Evolutionary conservation across 2,888 invertebrate species (phyloP).

Genomic region (Sarcophaga rosellei): DNA sequence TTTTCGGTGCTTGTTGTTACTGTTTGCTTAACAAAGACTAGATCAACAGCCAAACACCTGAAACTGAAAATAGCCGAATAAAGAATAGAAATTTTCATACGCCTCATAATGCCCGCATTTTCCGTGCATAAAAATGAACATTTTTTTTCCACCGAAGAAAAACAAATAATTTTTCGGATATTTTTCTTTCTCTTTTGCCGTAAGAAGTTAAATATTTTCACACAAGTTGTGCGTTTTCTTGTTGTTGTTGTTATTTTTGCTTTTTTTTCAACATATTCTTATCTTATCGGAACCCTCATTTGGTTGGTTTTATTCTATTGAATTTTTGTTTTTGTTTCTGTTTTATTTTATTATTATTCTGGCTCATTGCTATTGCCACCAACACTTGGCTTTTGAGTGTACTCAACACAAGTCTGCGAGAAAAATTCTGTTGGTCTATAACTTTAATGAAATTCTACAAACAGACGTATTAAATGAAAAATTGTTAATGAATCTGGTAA

Average conservation of each 20-base stretch:
- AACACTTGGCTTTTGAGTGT: slow-evolving; percentile 33
- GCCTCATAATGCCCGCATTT: slow-evolving; percentile 48
- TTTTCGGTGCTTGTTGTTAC: slow-evolving; percentile 12
- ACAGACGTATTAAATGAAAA: too few relatives aligned
- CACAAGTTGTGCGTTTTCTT: slow-evolving; percentile 1
- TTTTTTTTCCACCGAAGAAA: slow-evolving; percentile 23
- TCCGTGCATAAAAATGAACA: not conserved
- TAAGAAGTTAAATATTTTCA: slow-evolving; percentile 28
- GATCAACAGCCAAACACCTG: not conserved
- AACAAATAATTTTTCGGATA: not conserved
- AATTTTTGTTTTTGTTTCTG: not conserved
- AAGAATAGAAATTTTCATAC: slow-evolving; percentile 13
- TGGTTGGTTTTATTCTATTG: slow-evolving; percentile 12
- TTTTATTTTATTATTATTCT: not conserved
- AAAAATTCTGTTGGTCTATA: too few relatives aligned
- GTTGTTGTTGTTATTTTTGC: not conserved
- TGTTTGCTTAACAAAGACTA: slow-evolving; percentile 19
- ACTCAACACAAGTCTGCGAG: not conserved
- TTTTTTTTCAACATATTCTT: slow-evolving; percentile 10
- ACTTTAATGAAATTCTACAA: too few relatives aligned
- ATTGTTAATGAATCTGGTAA: too few relatives aligned
- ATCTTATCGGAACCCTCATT: slow-evolving; percentile 63
- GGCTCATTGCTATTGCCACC: not conserved
- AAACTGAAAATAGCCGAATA: slow-evolving; percentile 12
- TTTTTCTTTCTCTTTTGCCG: slow-evolving; percentile 16